These are phyloP conservation scores for Microplitis mediator DNA, from an alignment of 1,140 invertebrate species.

Conservation along the genomic window DNA sequence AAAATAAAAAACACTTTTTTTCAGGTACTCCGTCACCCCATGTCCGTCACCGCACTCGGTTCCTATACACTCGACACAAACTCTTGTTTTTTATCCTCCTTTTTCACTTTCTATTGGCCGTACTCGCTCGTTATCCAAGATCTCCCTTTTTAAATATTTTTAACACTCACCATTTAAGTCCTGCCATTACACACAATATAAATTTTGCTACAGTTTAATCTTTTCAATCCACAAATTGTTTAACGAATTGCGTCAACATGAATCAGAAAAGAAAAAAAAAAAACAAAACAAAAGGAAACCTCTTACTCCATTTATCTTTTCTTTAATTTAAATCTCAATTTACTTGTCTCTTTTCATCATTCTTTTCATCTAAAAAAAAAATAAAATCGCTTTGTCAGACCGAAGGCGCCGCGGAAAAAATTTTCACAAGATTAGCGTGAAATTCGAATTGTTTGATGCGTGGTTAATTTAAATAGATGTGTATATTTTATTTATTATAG, in stretches of 20 bases:
- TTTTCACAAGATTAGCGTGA: constrained; percentile 37
- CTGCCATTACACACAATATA: too few species aligned
- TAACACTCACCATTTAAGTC: too few species aligned
- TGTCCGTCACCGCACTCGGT: constrained; percentile 25
- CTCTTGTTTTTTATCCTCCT: not conserved
- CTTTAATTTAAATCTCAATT: not conserved
- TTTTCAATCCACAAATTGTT: too few species aligned
- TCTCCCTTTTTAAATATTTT: too few species aligned
- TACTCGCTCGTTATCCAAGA: too few species aligned
- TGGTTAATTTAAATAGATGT: constrained; percentile 1
- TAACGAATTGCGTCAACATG: too few species aligned
- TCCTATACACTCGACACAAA: not conserved
- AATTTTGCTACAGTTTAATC: too few species aligned
- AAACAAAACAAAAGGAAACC: not conserved
- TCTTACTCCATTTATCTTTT: not conserved
- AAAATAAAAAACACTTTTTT: constrained; percentile 21
- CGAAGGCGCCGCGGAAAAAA: constrained; percentile 11
- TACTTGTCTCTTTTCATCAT: not conserved
- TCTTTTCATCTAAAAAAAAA: constrained; percentile 1
- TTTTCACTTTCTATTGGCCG: not conserved
- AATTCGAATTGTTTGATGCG: constrained; percentile 41
- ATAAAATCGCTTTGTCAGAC: constrained; percentile 5
- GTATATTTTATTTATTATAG: not conserved
- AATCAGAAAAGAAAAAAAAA: too few species aligned
- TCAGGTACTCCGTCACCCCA: constrained; percentile 40